Base-by-base conservation (phyloP, 92 coral and sea anemone species). In the Phenganax stokvisi region DNA sequence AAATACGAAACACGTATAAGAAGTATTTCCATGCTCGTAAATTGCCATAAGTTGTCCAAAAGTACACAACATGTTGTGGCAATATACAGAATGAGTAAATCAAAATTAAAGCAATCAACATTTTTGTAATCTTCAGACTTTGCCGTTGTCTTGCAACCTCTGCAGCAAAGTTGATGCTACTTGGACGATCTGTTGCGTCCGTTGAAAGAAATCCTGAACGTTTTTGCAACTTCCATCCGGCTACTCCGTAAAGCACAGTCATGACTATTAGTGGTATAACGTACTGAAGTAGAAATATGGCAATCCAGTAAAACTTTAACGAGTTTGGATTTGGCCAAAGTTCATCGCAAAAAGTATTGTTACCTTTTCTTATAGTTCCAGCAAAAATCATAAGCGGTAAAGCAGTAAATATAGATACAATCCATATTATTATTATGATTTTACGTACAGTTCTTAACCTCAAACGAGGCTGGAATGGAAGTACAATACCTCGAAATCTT, bases 11-110 rank as follows among this genome's bases (percentile, higher is more conserved):
- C 12, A 96, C 90, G 29, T 96, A 96, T 30, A 96, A 82, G 10
- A 80, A 73, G 80, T 96, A 92, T 15, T 89, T 92, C 44, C 86
- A 87, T 16, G 80, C 63, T 27, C 29, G 58, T 44, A 96, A 85
- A 57, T 96, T 84, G 8, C 99, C 99, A 74, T 92, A 96, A 3
- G 81, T 80, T 81, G 67, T 74, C 87, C 92, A 90, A 30, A 96
- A 75, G 82, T 88, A 96, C 12, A 92, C 90, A 12, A 96, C 71
- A 67, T 96, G 99, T 65, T 96, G 99, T 0, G 99, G 99, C 47
- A 96, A 76, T 96, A 96, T 96, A 70, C 99, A 96, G n/a, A 90
- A 71, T 7, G 97, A 91, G 58, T 96, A 96, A 53, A 96, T 89
- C 12, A 90, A 72, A 15, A 96, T 93, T 10, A 96, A 82, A 1